Percentiles rank a stretch among this genome's conserved stretches.
phyloP scores from a whole-genome alignment of 2,113 vertebrate species.

The Gymnorhina tibicen region DNA sequence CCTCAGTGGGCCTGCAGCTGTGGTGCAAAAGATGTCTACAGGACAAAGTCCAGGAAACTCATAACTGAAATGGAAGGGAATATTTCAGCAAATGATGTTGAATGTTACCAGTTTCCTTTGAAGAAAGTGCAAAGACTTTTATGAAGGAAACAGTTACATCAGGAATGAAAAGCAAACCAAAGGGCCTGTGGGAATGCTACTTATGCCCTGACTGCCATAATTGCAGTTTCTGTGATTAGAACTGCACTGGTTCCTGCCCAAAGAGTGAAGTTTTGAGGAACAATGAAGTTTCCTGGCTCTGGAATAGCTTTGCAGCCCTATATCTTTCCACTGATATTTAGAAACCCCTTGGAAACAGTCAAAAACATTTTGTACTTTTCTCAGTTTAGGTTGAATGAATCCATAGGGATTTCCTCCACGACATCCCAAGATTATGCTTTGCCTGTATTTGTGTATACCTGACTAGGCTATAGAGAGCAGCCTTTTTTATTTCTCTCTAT shows the following conservation, averaged over 20 bases:
- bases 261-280: conserved; percentile 77
- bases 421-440: conserved; percentile 70
- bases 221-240: conserved; percentile 75
- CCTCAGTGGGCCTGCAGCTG: conserved; percentile 78
- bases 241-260: conserved; percentile 77
- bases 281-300: conserved; percentile 81
- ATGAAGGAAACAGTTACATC: conserved; percentile 80
- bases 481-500: conserved; percentile 76
- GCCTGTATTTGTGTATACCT: conserved; percentile 78
- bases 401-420: conserved; percentile 73
- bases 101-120: conserved; percentile 75
- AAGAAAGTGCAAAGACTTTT: conserved; percentile 76
- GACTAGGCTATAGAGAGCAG: conserved; percentile 77
- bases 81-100: conserved; percentile 64
- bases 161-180: conserved; percentile 73
- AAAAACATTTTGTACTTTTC: conserved; percentile 75
- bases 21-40: conserved; percentile 76
- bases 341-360: conserved; percentile 67
- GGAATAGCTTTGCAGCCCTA: conserved; percentile 78
- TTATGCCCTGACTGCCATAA: conserved; percentile 85
- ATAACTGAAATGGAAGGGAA: conserved; percentile 67
- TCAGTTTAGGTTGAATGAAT: conserved; percentile 75
- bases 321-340: conserved; percentile 76
- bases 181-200: conserved; percentile 79
- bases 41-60: conserved; percentile 71